Evolutionary conservation across 2,888 invertebrate genomes (phyloP), one percentile per base, ranked within the genome.

Genomic region (Drosophila phalerata): DNA sequence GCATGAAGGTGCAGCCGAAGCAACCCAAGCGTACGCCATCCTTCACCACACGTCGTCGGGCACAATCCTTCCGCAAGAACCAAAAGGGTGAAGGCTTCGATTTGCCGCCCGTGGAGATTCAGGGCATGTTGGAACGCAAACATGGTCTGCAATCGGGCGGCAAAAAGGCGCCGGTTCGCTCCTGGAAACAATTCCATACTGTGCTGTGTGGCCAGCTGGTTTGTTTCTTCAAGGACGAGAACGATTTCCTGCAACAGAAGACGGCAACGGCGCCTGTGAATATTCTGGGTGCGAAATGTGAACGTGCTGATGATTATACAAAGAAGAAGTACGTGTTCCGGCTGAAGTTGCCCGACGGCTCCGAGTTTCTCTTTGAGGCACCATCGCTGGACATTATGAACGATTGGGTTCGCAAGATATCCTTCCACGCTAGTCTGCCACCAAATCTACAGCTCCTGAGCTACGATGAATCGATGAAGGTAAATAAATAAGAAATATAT

Each of bases 181-280:
- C 98, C 0, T 99, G 99, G 99, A 98, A 98, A 89, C 95, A 95
- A 61, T 97, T 97, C 93, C 97, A 98, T 93, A 97, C 98, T 0
- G 99, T 99, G 61, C 94, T 99, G 25, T 99, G 98, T 91, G 99
- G 99, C 0, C 99, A 99, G 92, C 93, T 99, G 84, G 93, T 99
- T 57, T 99, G 98, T 93, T 99, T 99, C 96, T 99, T 99, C 94
- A 96, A 98, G 91, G 98, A 98, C 91, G 96, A 97, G 90, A 95
- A 96, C 81, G 98, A 98, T 93, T 98, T 98, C 93, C 94, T 95
- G 70, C 95, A 95, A 78, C 96, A 97, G 87, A 97, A 97, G 93
- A 98, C 98, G 0, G 96, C 97, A 0, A 96, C 97, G 3, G 96
- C 98, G 0, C 97, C 97, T 0, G 95, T 98, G 28, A 96, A 96